These are phyloP conservation scores for Omphaloscelis lunosa DNA, from an alignment of 2,888 invertebrate species.

Conservation along the genomic window DNA sequence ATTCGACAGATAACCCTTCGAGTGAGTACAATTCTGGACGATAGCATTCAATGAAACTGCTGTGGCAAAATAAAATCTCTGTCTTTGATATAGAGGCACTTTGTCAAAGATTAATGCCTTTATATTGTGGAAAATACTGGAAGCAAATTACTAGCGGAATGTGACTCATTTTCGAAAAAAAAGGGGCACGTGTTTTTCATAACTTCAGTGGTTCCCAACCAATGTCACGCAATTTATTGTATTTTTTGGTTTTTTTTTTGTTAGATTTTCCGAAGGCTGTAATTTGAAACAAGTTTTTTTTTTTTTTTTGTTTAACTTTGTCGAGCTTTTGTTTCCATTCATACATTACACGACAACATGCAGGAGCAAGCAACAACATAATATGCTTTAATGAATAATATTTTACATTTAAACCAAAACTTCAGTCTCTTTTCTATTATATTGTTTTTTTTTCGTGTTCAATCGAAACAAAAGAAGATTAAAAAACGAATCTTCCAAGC, in stretches of 20 bases:
- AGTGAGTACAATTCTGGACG: slow-evolving; percentile 57
- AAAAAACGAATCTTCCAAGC: slow-evolving; percentile 53
- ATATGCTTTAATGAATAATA: background rate
- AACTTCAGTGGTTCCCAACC: background rate
- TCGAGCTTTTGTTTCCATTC: too few relatives aligned
- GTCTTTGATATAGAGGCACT: background rate
- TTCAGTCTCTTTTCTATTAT: too few relatives aligned
- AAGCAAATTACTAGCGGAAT: background rate
- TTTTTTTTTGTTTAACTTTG: background rate
- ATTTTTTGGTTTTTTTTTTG: background rate
- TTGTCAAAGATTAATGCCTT: background rate
- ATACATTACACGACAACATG: background rate
- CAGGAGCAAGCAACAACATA: background rate
- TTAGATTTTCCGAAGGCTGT: background rate
- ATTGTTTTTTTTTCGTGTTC: too few relatives aligned
- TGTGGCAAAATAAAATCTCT: slow-evolving; percentile 49
- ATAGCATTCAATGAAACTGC: slow-evolving; percentile 52
- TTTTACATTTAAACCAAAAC: background rate
- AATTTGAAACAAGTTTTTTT: background rate
- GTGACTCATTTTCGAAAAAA: background rate
- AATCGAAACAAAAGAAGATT: slow-evolving; percentile 11
- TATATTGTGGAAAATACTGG: background rate
- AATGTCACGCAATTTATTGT: background rate
- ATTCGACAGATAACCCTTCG: slow-evolving; percentile 62
- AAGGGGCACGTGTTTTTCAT: background rate